These are phyloP conservation scores for Poeciliopsis presidionis DNA, from an alignment of 2,797 vertebrate genomes.

Conservation along the genomic window DNA sequence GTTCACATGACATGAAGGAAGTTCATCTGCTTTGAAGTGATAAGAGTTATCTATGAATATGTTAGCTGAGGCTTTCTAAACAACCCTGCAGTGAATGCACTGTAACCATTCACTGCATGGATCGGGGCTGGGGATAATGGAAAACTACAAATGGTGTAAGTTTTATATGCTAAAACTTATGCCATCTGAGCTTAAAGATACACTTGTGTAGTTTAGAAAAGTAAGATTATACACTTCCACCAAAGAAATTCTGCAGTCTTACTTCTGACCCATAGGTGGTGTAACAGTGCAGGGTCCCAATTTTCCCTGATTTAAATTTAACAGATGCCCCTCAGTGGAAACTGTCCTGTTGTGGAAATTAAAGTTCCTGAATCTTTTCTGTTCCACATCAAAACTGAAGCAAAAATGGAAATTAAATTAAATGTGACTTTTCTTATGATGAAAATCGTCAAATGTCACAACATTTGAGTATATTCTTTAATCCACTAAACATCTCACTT, in stretches of 20 bases:
- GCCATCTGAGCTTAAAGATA: background rate
- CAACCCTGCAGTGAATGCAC: background rate
- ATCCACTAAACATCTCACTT: background rate
- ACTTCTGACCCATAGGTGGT: slow-evolving; percentile 57
- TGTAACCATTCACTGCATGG: slow-evolving; percentile 16
- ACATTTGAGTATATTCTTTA: background rate
- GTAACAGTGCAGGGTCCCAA: slow-evolving; percentile 32
- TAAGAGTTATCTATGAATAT: slow-evolving; percentile 71
- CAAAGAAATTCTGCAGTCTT: slow-evolving; percentile 6
- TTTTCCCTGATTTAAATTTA: slow-evolving; percentile 17
- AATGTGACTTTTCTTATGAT: background rate
- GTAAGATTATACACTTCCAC: background rate
- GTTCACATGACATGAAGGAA: slow-evolving; percentile 39
- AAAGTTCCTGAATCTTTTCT: background rate
- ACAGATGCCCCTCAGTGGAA: slow-evolving; percentile 60
- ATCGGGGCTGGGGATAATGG: slow-evolving; percentile 13
- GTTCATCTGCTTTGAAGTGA: slow-evolving; percentile 69
- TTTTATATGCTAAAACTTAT: background rate
- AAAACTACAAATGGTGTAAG: background rate
- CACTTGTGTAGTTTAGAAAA: background rate
- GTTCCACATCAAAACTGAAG: background rate
- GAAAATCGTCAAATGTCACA: background rate
- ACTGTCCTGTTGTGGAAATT: background rate
- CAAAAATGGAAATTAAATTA: background rate
- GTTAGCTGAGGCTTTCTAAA: slow-evolving; percentile 17